Conservation (phyloP, 2,888 invertebrate species). For the Rambutsinella grinnellia region DNA sequence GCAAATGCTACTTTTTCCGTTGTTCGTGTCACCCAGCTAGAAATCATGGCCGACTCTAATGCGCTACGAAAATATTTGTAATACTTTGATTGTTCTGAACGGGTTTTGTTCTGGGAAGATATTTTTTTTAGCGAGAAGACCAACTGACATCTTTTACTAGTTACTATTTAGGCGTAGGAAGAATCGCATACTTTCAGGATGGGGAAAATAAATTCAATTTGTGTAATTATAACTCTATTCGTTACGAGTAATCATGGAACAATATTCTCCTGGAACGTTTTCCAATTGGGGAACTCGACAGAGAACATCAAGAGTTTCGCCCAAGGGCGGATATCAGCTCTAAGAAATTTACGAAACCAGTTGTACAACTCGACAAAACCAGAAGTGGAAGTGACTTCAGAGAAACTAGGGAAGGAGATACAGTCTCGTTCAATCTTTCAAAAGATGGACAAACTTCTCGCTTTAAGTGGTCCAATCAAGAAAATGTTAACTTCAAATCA, state of each 20-base stretch:
- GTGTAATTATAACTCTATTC: slow-evolving; percentile 5
- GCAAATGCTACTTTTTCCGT: no score
- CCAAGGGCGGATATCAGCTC: slow-evolving; percentile 49
- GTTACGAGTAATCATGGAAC: slow-evolving; percentile 10
- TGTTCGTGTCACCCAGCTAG: no score
- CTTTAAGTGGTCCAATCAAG: slow-evolving; percentile 19
- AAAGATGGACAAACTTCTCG: slow-evolving; percentile 14
- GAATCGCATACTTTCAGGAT: no score
- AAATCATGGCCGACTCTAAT: no score
- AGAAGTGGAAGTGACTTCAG: neutral
- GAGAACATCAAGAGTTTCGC: slow-evolving; percentile 44
- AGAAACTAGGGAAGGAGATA: neutral
- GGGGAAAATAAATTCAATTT: neutral
- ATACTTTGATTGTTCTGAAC: no score
- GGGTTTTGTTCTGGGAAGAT: no score
- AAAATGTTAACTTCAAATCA: slow-evolving; percentile 35
- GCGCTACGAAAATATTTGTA: no score
- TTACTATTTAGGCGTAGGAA: no score
- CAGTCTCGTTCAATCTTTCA: slow-evolving; percentile 9
- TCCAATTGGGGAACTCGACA: neutral
- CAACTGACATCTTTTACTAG: no score
- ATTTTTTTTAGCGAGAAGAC: no score
- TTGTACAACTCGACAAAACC: slow-evolving; percentile 20
- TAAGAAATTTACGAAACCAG: slow-evolving; percentile 48
- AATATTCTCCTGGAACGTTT: slow-evolving; percentile 25